Base-by-base conservation (phyloP, 2,113 vertebrate genomes). In the Campylorhamphus procurvoides region DNA sequence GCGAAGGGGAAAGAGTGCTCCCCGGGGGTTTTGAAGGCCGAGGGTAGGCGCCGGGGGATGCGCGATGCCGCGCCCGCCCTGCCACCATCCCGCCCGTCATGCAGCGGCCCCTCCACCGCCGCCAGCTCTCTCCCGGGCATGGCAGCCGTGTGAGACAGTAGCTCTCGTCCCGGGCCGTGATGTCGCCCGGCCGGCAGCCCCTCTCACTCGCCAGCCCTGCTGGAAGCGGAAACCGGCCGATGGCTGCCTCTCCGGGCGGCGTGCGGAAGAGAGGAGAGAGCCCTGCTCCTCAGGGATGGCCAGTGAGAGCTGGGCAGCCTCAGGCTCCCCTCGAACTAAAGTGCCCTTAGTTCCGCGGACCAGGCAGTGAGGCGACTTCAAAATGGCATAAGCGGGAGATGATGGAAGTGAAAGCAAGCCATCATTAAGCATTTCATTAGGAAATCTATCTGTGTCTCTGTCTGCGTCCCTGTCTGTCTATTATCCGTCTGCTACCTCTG, bases 391-490 rank as follows among this genome's bases (percentile, higher is more conserved):
- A 76, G 28, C 7, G 25, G 87, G 81, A 60, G 91, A 77, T 64
- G 83, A 88, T 84, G 81, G 91, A 95, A 96, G 76, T 68, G 88
- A 93, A 92, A 88, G 53, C 55, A 40, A 95, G 84, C 42, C 62
- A 25, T 76, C 81, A 47, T 89, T 86, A 89, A 85, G 50, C 37
- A 42, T 80, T 89, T 94, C 31, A 92, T 95, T 93, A 93, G 31
- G 90, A 96, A 96, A 96, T 96, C 91, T 87, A 60, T 97, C 77
- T 77, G 66, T 83, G 77, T 94, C 87, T 81, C 82, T 46, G 71
- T 86, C 92, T 95, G 80, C 13, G 18, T 93, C 83, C 84, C 83
- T 90, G 86, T 84, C 97, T 94, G 97, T 86, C 96, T 97, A 90
- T 83, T 74, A 14, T 95, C 80, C 93, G 95, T 96, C 96, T 97